Conservation (phyloP, 2,113 vertebrate species). For the Cinclus cinclus region DNA sequence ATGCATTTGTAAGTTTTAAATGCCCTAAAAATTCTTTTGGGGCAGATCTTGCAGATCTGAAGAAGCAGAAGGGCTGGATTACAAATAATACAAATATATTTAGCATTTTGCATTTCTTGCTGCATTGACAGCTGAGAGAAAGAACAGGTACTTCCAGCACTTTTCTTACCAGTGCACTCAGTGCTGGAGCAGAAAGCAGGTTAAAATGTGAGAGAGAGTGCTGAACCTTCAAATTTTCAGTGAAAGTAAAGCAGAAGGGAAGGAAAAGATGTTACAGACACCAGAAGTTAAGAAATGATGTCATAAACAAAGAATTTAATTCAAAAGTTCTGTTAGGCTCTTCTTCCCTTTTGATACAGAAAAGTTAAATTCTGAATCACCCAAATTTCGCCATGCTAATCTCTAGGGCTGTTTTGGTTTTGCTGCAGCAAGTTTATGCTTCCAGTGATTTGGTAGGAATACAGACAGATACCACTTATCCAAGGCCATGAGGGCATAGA, state of each 20-base stretch:
- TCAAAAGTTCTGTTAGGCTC: not conserved
- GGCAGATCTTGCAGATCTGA: not conserved
- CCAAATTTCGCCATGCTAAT: accelerated
- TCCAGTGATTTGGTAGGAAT: not conserved
- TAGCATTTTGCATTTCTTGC: not conserved
- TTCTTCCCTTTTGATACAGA: not conserved
- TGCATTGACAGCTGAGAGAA: not conserved
- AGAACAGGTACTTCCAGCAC: not conserved
- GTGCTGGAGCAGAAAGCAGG: not conserved
- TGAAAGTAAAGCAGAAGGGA: not conserved
- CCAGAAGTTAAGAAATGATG: not conserved
- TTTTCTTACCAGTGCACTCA: not conserved
- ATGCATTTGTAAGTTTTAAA: not conserved
- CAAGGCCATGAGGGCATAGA: not conserved
- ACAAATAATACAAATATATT: not conserved
- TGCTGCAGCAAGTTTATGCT: not conserved
- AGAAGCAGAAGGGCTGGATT: not conserved
- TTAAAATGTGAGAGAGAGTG: not conserved
- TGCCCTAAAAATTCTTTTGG: not conserved
- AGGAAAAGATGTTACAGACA: not conserved
- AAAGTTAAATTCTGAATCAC: not conserved
- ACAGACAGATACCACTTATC: not conserved
- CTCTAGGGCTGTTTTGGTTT: not conserved
- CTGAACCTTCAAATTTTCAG: not conserved
- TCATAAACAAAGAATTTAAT: not conserved